phyloP scores from a whole-genome alignment of 2,888 invertebrate genomes.

The Dendrolimus pini region DNA sequence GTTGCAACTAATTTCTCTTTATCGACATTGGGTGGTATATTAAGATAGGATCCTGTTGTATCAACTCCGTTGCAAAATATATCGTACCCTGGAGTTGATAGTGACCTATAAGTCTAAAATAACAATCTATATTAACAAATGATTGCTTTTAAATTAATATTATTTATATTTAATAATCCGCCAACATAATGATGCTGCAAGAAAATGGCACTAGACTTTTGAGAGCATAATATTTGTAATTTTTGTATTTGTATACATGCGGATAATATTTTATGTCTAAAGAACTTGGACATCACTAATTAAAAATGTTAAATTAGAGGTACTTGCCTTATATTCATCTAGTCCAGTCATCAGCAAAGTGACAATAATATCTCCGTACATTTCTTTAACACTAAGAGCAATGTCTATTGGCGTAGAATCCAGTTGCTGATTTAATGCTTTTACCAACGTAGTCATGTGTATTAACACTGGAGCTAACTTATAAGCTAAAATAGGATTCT shows the following conservation, averaged over 20 bases:
- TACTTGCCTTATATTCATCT: constrained; percentile 47
- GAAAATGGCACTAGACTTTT: too few relatives aligned
- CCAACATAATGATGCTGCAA: not conserved
- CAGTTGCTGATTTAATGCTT: constrained; percentile 48
- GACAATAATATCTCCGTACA: constrained; percentile 40
- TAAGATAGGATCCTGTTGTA: constrained; percentile 33
- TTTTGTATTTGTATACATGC: too few relatives aligned
- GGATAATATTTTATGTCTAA: too few relatives aligned
- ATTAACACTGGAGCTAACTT: constrained; percentile 53
- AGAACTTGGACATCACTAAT: too few relatives aligned
- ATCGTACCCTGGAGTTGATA: constrained; percentile 44
- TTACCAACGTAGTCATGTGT: constrained; percentile 38
- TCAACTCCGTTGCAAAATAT: constrained; percentile 47
- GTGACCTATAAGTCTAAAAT: constrained; percentile 47
- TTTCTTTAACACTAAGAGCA: constrained; percentile 28
- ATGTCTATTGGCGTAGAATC: constrained; percentile 27
- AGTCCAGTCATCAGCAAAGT: constrained; percentile 46
- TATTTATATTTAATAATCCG: not conserved
- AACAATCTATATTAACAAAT: not conserved
- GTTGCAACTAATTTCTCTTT: constrained; percentile 24
- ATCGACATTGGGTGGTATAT: constrained; percentile 27
- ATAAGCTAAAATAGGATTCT: constrained; percentile 53
- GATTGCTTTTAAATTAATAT: not conserved
- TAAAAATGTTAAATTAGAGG: too few relatives aligned
- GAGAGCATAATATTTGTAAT: too few relatives aligned